Evolutionary conservation across 2,113 vertebrate genomes (phyloP).

Genomic region (Machaerirhynchus nigripectus): DNA sequence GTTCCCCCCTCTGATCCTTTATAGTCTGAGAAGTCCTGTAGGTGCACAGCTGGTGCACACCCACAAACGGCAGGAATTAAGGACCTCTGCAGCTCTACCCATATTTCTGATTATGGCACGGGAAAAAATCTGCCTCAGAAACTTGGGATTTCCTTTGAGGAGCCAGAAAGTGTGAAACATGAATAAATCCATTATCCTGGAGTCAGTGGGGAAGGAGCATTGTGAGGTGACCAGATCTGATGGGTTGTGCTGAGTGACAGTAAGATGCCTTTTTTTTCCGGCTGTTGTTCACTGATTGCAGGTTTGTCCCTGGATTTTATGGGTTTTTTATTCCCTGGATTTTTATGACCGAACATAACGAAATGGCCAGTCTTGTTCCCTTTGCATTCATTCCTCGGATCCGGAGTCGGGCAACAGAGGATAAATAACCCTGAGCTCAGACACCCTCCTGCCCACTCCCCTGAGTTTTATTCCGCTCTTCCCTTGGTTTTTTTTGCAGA

Average conservation of each 20-base stretch:
- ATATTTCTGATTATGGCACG: background rate
- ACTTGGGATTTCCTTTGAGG: background rate
- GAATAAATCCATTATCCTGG: no score
- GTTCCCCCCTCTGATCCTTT: background rate
- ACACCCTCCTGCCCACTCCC: rapidly evolving
- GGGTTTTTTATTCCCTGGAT: no score
- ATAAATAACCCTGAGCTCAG: background rate
- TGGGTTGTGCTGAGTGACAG: background rate
- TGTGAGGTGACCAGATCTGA: background rate
- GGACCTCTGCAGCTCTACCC: background rate
- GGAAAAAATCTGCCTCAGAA: background rate
- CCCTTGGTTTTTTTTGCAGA: conserved; percentile 67
- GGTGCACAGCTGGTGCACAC: no score
- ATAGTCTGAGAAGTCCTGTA: background rate
- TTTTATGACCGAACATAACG: background rate
- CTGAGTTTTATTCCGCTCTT: background rate
- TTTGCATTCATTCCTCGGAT: background rate
- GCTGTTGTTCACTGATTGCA: background rate
- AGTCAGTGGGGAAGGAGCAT: background rate
- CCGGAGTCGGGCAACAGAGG: rapidly evolving
- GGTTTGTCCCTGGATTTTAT: background rate
- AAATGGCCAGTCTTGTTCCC: background rate
- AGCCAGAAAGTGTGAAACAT: background rate
- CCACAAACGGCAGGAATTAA: background rate
- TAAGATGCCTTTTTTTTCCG: background rate